Evolutionary conservation across 2,797 vertebrate genomes (phyloP).

Genomic region (Fratercula arctica): DNA sequence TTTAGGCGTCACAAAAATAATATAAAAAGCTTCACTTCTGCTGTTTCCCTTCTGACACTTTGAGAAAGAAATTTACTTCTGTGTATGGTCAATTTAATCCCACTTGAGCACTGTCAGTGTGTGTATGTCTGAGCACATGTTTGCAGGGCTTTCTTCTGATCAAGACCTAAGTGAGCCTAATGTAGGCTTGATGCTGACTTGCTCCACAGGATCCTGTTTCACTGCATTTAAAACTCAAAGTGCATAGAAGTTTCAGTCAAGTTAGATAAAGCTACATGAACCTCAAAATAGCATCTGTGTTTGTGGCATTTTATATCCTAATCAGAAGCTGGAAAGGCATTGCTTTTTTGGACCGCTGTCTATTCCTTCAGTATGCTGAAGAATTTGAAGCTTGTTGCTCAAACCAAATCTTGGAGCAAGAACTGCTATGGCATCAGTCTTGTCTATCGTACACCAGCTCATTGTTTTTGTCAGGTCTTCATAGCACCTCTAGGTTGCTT

Average conservation of each 20-base stretch:
- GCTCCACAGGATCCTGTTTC: background rate
- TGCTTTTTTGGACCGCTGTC: background rate
- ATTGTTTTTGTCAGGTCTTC: background rate
- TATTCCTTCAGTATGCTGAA: background rate
- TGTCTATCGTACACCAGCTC: background rate
- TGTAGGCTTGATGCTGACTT: background rate
- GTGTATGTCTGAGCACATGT: accelerated
- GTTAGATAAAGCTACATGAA: background rate
- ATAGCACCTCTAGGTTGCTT: background rate
- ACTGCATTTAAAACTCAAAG: background rate
- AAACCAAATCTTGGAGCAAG: background rate
- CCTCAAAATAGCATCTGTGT: background rate
- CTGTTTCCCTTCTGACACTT: background rate
- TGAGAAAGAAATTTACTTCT: background rate
- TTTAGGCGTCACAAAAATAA: background rate
- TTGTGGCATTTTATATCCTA: background rate
- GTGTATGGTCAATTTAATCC: background rate
- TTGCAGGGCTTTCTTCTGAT: background rate
- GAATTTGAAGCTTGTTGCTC: background rate
- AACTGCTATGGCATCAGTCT: background rate
- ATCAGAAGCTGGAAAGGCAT: background rate
- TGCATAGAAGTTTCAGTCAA: background rate
- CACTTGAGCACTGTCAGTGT: background rate
- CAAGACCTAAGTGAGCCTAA: background rate
- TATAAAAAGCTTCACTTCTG: background rate